Evolutionary conservation across 2,797 vertebrate genomes (phyloP).

Genomic region (Rhinophrynus dorsalis): DNA sequence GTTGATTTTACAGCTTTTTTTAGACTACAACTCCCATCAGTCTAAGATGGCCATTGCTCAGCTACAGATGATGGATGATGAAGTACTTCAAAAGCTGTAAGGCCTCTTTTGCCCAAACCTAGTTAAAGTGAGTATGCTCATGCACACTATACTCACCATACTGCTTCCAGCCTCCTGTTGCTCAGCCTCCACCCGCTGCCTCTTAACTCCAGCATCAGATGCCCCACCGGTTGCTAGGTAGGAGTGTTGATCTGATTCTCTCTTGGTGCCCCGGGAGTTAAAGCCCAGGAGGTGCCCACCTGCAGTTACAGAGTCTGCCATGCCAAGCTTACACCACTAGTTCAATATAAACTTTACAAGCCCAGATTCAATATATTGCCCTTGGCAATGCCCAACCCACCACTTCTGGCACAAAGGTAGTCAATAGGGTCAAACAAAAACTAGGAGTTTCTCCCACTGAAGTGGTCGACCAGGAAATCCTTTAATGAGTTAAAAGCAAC

Average conservation of each 20-base stretch:
- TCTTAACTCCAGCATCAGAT: not conserved
- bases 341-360: not conserved
- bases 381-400: not conserved
- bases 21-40: too few species aligned
- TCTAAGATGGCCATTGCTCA: too few species aligned
- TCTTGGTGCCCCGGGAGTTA: not conserved
- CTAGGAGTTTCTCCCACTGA: too few species aligned
- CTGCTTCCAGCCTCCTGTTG: not conserved
- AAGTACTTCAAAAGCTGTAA: too few species aligned
- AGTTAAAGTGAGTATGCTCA: too few species aligned
- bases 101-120: too few species aligned
- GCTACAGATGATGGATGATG: too few species aligned
- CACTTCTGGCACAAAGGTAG: not conserved
- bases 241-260: not conserved
- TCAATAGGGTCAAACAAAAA: too few species aligned
- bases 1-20: too few species aligned
- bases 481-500: too few species aligned
- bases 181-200: not conserved
- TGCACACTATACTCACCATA: not conserved
- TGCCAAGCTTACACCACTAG: not conserved
- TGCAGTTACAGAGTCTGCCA: not conserved
- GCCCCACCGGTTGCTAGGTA: not conserved
- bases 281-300: not conserved
- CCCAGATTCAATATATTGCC: not conserved
- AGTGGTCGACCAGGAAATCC: too few species aligned